These are phyloP conservation scores for Betta splendens DNA, from an alignment of 2,797 vertebrate species.

Conservation along the genomic window DNA sequence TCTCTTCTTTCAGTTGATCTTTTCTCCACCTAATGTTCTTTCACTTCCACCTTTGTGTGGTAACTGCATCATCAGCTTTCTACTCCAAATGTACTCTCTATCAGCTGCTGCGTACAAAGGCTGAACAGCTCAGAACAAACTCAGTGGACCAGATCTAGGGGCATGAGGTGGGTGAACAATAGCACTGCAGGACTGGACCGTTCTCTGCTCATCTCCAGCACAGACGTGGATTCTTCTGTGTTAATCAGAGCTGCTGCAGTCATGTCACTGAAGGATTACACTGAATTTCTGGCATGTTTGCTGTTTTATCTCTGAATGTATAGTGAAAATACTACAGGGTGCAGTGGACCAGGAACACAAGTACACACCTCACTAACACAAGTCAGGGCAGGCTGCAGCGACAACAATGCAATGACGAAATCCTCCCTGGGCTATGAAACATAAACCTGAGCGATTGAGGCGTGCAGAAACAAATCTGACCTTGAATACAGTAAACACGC, in stretches of 20 bases:
- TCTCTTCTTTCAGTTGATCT: too few species aligned
- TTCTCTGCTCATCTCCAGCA: conserved; percentile 4
- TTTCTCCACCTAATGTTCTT: too few species aligned
- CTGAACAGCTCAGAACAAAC: neutral
- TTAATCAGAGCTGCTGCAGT: conserved; percentile 21
- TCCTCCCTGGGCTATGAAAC: conserved; percentile 21
- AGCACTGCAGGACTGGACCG: neutral
- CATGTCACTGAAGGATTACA: conserved; percentile 14
- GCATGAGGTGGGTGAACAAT: neutral
- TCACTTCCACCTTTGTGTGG: too few species aligned
- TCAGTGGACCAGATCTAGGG: neutral
- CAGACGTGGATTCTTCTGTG: neutral
- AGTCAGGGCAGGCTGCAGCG: conserved; percentile 42
- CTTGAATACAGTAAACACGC: conserved; percentile 28
- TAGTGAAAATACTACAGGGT: conserved; percentile 18
- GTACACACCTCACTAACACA: conserved; percentile 32
- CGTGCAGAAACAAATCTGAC: conserved; percentile 21
- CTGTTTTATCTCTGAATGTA: conserved; percentile 29
- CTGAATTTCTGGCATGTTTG: conserved; percentile 34
- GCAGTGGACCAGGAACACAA: conserved; percentile 22
- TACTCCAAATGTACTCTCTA: too few species aligned
- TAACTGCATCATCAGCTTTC: too few species aligned
- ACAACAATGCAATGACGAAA: conserved; percentile 47
- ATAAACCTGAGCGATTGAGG: conserved; percentile 12
- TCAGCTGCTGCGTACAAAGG: neutral